Evolutionary conservation across 2,113 vertebrate species (phyloP), one percentile per base, ranked within the genome.

Genomic region (Salvator merianae): DNA sequence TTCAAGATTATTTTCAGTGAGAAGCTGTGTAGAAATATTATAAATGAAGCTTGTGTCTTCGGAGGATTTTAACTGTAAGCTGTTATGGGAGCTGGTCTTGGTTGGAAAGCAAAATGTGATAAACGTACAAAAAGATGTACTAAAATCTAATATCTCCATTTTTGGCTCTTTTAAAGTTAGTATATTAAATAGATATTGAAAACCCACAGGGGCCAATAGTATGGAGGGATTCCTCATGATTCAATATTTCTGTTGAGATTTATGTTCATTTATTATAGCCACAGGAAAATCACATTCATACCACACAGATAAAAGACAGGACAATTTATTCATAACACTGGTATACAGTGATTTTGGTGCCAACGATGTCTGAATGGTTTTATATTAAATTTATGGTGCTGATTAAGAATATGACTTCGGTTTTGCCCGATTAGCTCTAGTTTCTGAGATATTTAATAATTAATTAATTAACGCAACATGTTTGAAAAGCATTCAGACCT

Each of bases 141-240:
- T 24, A 10, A 24, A 69, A 68, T 53, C 68, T 81, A 30, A 70
- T 30, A 12, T 50, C 30, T 36, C 70, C 32, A 3, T 84, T 88
- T 83, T 80, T 91, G 87, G 89, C 50, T 59, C 3, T 59, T 87
- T 90, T 90, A 91, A 90, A 94, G 75, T 53, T 88, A 81, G 78
- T 28, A 18, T 68, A 72, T 38, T 38, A 30, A 59, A 81, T 28
- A 32, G 28, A 55, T 70, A 70, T 55, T 55, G 30, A 82, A 77
- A 73, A 40, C 38, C 28, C 83, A 71, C 78, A 85, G 82, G 59
- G 87, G 88, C 83, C 47, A 89, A 90, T 22, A 78, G 62, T 62
- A 86, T 82, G 69, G 83, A 91, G 90, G 84, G 85, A 88, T 22
- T 89, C 82, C 70, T 70, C 0, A 2, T 86, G 4, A 74, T 83